Evolutionary conservation across 2,113 vertebrate genomes (phyloP), one percentile per base, ranked within the genome.

Genomic region (Pipa parva): DNA sequence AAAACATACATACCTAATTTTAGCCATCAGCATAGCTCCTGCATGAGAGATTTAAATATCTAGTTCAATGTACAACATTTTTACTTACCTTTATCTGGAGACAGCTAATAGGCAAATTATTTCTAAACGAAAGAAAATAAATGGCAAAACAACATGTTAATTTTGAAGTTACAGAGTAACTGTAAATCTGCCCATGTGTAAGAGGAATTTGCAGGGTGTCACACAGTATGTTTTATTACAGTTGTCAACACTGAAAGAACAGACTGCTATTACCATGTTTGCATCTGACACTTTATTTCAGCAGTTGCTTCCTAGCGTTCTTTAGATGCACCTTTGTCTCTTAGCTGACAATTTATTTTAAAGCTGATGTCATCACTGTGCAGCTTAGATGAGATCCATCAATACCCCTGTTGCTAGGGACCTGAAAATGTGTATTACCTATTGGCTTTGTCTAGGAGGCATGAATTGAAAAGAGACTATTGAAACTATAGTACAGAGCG

Each of bases 211-310:
- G 4, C 46, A 21, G 18, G 10, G 8, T 22, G 22, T 24, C 2
- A 8, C 20, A 22, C 22, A 9, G 11, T 20, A 22, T 49, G 9
- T 49, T 29, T 17, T 21, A 26, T 31, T 31, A 15, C 37, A 48
- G 11, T 25, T 57, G 52, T 57, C 63, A 57, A 21, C 39, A 31
- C 25, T 56, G n/a, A 18, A 13, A 31, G 42, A 37, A 59, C 22
- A 42, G 20, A 15, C 12, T 22, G 10, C 20, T 56, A 65, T 56
- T 46, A 22, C 10, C 18, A 21, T 42, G 39, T 13, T 42, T 49
- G 39, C 6, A 7, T 42, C 33, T 42, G 46, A 22, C 46, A 49
- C 20, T 24, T 49, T 49, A 49, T 24, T 22, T 49, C 18, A 21
- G 15, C 8, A 49, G 6, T 22, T 49, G 20, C 5, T 13, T 49